Evolutionary conservation across 2,113 vertebrate genomes (phyloP).

Genomic region (Numida meleagris): DNA sequence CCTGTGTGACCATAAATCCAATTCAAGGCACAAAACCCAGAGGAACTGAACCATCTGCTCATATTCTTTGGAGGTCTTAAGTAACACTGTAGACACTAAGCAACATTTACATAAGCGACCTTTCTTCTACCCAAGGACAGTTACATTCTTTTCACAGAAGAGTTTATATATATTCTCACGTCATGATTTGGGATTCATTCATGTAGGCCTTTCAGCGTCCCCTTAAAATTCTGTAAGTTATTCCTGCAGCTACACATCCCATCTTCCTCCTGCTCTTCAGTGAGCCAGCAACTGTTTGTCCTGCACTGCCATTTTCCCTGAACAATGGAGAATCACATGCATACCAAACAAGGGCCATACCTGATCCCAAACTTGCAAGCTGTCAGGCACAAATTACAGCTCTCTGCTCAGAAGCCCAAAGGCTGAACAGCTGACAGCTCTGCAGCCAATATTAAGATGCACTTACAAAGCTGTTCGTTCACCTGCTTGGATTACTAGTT

Average conservation of each 20-base stretch:
- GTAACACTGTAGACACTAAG: neutral
- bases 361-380: neutral
- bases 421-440: neutral
- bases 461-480: neutral
- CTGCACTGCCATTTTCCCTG: neutral
- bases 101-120: neutral
- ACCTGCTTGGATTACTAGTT: neutral
- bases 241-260: neutral
- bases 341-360: neutral
- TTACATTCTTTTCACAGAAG: neutral
- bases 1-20: neutral
- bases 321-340: neutral
- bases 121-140: neutral
- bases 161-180: neutral
- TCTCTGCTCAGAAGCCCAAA: neutral
- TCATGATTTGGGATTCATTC: neutral
- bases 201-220: neutral
- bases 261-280: neutral
- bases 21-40: neutral
- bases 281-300: neutral
- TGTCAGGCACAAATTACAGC: neutral
- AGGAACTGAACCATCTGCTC: neutral
- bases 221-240: neutral
- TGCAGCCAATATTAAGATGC: neutral
- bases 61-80: neutral